Evolutionary conservation across 2,888 invertebrate genomes (phyloP).

Genomic region (Argyresthia albistria): DNA sequence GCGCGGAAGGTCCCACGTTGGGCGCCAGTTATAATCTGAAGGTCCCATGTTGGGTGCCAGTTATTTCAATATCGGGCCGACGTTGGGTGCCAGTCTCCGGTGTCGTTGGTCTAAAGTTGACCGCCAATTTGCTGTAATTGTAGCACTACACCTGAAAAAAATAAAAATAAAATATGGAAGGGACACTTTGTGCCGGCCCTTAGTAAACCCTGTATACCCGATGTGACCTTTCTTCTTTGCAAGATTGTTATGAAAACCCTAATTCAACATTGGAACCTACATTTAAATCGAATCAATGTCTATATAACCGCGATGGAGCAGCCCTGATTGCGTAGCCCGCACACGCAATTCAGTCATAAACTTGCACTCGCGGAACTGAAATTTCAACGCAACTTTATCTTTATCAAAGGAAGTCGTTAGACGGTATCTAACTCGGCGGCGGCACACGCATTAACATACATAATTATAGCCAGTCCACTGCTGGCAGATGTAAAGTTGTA

Average conservation of each 20-base stretch:
- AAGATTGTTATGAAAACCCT: not conserved
- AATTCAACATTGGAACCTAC: slow-evolving; percentile 10
- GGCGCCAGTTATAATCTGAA: too few relatives aligned
- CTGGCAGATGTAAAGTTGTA: not conserved
- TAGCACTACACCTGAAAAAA: too few relatives aligned
- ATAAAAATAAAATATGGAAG: too few relatives aligned
- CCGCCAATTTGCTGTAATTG: too few relatives aligned
- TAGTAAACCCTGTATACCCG: too few relatives aligned
- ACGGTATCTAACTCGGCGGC: slow-evolving; percentile 56
- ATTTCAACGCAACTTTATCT: slow-evolving; percentile 71
- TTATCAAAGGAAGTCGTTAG: slow-evolving; percentile 70
- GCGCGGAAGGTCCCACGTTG: too few relatives aligned
- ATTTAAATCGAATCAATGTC: slow-evolving; percentile 67
- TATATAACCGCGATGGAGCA: slow-evolving; percentile 58
- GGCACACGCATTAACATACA: slow-evolving; percentile 68
- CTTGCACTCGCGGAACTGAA: slow-evolving; percentile 66
- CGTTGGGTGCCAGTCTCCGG: too few relatives aligned
- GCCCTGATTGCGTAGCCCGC: slow-evolving; percentile 43
- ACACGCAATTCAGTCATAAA: slow-evolving; percentile 67
- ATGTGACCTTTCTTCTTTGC: not conserved
- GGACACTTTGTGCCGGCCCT: too few relatives aligned
- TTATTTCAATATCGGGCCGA: too few relatives aligned
- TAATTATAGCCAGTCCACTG: slow-evolving; percentile 64
- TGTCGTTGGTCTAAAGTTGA: too few relatives aligned
- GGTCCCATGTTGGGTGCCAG: too few relatives aligned